Evolutionary conservation across 2,797 vertebrate species (phyloP).

Genomic region (Enteromius mattozi): DNA sequence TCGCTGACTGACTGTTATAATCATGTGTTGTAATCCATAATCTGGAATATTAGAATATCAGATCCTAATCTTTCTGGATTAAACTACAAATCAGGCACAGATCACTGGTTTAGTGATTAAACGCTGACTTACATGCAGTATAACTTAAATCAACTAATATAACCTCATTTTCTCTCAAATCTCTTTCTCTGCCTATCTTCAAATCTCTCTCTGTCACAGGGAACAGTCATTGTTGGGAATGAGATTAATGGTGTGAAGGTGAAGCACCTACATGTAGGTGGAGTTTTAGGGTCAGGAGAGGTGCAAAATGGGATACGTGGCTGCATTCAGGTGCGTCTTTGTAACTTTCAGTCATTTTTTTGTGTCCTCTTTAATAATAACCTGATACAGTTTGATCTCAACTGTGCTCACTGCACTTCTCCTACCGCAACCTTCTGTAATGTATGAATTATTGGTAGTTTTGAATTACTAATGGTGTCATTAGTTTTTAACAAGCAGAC

Average conservation of each 20-base stretch:
- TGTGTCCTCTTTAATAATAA: neutral
- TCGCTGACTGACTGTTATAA: conserved; percentile 21
- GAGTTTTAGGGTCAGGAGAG: conserved; percentile 87
- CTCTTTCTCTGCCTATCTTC: conserved; percentile 24
- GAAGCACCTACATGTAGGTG: conserved; percentile 94
- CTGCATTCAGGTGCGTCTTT: conserved; percentile 88
- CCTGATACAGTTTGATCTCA: neutral
- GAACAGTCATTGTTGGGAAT: conserved; percentile 90
- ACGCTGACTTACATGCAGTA: neutral
- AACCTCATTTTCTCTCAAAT: conserved; percentile 7
- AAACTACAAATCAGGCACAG: conserved; percentile 33
- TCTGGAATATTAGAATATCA: conserved; percentile 30
- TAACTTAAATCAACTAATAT: neutral
- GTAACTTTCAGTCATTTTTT: neutral
- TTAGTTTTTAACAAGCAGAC: conserved; percentile 25
- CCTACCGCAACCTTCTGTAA: neutral
- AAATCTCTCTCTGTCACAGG: conserved; percentile 74
- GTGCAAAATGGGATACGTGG: conserved; percentile 91
- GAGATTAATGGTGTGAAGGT: conserved; percentile 95
- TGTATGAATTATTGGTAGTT: conserved; percentile 37
- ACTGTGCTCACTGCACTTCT: neutral
- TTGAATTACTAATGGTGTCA: conserved; percentile 41
- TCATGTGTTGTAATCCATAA: conserved; percentile 40
- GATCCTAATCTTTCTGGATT: conserved; percentile 42
- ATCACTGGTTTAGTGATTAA: conserved; percentile 9